Evolutionary conservation across 2,797 vertebrate genomes (phyloP).

Genomic region (Chaetodon trifasciatus): DNA sequence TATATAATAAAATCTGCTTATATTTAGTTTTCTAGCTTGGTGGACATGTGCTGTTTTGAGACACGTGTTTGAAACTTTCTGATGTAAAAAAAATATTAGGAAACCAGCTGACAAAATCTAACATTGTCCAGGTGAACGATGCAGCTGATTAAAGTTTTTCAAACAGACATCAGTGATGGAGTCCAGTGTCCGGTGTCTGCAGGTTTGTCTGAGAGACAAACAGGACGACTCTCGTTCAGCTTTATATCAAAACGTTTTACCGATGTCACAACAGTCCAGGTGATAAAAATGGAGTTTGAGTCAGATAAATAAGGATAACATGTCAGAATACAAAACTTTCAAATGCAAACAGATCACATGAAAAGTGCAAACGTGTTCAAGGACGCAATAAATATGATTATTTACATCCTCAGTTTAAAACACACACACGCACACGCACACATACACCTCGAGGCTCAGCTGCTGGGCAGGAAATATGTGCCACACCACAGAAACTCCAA

Average conservation of each 20-base stretch:
- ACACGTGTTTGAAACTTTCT: no score
- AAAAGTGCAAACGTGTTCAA: constrained; percentile 80
- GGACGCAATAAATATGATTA: constrained; percentile 72
- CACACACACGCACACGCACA: constrained; percentile 17
- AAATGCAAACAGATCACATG: constrained; percentile 36
- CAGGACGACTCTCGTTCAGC: neutral
- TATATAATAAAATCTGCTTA: no score
- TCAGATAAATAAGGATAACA: constrained; percentile 42
- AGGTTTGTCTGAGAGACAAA: no score
- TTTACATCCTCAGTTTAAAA: constrained; percentile 52
- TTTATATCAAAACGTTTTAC: constrained; percentile 67
- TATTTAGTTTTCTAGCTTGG: no score
- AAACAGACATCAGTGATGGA: no score
- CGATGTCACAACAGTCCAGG: constrained; percentile 52
- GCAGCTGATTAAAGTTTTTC: no score
- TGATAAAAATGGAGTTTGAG: neutral
- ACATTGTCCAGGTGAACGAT: no score
- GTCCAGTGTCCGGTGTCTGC: no score
- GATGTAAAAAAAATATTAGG: no score
- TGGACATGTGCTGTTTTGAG: no score
- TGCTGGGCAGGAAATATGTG: constrained; percentile 25
- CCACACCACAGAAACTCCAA: constrained; percentile 10
- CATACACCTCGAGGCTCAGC: constrained; percentile 39
- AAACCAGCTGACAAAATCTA: no score
- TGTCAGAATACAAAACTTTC: constrained; percentile 40